Evolutionary conservation across 2,113 vertebrate species (phyloP).

Genomic region (Aegithalos caudatus): DNA sequence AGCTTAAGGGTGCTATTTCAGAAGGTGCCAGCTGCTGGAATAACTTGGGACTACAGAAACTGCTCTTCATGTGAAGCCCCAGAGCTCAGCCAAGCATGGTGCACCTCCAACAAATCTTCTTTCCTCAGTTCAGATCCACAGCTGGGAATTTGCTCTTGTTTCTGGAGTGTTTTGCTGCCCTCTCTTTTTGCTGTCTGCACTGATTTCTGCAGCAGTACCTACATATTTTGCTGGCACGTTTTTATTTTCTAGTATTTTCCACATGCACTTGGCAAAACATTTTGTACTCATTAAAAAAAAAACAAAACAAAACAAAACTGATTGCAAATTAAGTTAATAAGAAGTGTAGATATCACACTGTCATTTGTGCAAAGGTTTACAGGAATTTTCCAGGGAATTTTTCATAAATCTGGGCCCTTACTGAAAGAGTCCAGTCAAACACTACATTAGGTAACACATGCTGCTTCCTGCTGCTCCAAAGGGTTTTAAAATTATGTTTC

Average conservation of each 20-base stretch:
- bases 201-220: neutral
- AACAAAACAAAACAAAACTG: no score
- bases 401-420: neutral
- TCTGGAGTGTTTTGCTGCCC: neutral
- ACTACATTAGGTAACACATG: accelerated
- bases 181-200: neutral
- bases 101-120: accelerated
- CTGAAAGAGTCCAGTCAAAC: neutral
- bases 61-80: neutral
- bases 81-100: neutral
- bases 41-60: neutral
- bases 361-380: neutral
- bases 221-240: neutral
- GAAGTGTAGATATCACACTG: neutral
- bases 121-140: neutral
- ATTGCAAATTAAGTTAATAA: neutral
- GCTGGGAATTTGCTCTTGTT: neutral
- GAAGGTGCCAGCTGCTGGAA: neutral
- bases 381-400: neutral
- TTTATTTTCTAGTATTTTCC: neutral
- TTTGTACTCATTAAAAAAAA: neutral
- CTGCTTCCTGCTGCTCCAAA: neutral
- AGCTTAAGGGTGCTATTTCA: accelerated
- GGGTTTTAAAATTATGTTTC: neutral
- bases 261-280: neutral